Evolutionary conservation across 2,888 invertebrate species (phyloP), one percentile per base, ranked within the genome.

Genomic region (Cyrtodaria siliqua): DNA sequence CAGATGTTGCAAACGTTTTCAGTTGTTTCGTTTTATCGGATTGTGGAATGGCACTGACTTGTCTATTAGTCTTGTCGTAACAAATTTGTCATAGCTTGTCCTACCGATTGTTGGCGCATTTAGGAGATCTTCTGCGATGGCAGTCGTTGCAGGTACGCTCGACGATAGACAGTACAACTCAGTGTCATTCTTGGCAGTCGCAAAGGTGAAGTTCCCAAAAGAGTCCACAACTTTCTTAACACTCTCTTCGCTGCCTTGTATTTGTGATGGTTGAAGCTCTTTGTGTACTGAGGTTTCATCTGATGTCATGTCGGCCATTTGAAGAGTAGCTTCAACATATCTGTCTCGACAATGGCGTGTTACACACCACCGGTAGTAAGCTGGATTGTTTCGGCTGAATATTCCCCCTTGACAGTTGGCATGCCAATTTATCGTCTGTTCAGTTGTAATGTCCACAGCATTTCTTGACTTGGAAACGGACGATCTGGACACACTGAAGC

Each of bases 401-500:
- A n/a, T n/a, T n/a, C n/a, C n/a, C n/a, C n/a, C n/a, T n/a, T n/a
- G n/a, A n/a, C n/a, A n/a, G n/a, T n/a, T n/a, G n/a, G n/a, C n/a
- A n/a, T n/a, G n/a, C n/a, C n/a, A n/a, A n/a, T n/a, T n/a, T n/a
- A n/a, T n/a, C n/a, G n/a, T n/a, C n/a, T n/a, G n/a, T n/a, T n/a
- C n/a, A n/a, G n/a, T n/a, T n/a, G n/a, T n/a, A 0, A 81, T 72
- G 49, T 81, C 79, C 12, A 79, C 76, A 2, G 76, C 27, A 52
- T 72, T 81, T 50, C 80, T 52, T 8, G 55, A 76, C 14, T 6
- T 20, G 0, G 64, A 67, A 20, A 76, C 56, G 16, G 27, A 20
- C 16, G 80, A 81, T 23, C 78, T 57, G 0, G 33, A 47, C 1
- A 81, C 80, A 67, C 75, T 79, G 63, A 81, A 64, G 0, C 76